phyloP scores from a whole-genome alignment of 2,797 vertebrate genomes.

The Myiothlypis chrysogaster region DNA sequence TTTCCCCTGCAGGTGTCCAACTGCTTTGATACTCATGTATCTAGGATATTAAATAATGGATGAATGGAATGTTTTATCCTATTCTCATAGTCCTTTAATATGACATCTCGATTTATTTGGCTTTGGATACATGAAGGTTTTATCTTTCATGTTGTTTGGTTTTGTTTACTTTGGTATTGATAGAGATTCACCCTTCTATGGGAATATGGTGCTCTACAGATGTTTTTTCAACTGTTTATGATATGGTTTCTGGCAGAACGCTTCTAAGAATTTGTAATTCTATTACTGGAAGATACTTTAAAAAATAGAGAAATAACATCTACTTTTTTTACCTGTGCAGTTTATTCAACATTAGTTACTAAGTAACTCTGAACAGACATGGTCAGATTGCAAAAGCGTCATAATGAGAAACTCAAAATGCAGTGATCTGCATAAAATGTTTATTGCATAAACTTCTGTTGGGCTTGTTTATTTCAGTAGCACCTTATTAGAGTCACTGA shows the following conservation, averaged over 20 bases:
- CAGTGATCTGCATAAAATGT: neutral
- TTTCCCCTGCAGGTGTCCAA: neutral
- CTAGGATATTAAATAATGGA: neutral
- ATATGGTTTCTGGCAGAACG: neutral
- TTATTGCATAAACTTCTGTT: neutral
- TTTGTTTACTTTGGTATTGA: neutral
- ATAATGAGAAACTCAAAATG: neutral
- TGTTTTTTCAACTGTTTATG: neutral
- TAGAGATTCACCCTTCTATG: neutral
- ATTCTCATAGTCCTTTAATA: neutral
- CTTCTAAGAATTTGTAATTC: neutral
- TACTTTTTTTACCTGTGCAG: neutral
- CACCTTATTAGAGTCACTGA: neutral
- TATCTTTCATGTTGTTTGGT: neutral
- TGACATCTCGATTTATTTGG: slow-evolving; percentile 1
- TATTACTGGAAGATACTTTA: neutral
- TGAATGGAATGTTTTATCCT: slow-evolving; percentile 4
- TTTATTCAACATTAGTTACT: neutral
- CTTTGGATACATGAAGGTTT: neutral
- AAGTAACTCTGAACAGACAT: neutral
- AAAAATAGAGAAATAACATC: neutral
- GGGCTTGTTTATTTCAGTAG: neutral
- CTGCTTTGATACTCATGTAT: neutral
- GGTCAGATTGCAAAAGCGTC: neutral
- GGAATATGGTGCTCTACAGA: neutral